Conservation (phyloP, 2,797 vertebrate genomes). For the Rhodeus uyekii region DNA sequence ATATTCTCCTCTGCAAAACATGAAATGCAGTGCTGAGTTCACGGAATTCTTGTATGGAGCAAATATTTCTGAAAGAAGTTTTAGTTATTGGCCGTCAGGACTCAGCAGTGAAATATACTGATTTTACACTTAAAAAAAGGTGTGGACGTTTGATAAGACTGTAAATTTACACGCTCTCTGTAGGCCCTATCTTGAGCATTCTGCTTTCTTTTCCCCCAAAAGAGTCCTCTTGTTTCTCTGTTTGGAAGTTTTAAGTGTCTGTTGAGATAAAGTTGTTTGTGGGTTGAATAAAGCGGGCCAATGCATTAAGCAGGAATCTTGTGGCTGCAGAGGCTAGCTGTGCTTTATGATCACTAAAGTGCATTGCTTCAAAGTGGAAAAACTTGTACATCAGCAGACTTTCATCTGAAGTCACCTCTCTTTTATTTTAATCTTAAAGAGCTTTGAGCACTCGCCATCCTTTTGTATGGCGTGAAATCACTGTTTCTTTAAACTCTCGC, state of each 20-base stretch:
- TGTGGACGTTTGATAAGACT: slow-evolving; percentile 41
- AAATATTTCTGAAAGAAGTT: slow-evolving; percentile 27
- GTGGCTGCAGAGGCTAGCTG: slow-evolving; percentile 60
- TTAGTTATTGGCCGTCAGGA: not conserved
- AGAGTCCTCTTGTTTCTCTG: not conserved
- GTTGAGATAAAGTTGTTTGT: slow-evolving; percentile 66
- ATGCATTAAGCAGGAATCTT: slow-evolving; percentile 72
- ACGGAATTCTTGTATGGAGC: slow-evolving; percentile 13
- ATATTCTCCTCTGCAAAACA: slow-evolving; percentile 25
- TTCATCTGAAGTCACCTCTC: slow-evolving; percentile 59
- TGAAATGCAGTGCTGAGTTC: slow-evolving; percentile 42
- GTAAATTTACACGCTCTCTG: not conserved
- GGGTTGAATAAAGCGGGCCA: slow-evolving; percentile 68
- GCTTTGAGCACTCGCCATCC: slow-evolving; percentile 35
- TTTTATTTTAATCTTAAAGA: slow-evolving; percentile 40
- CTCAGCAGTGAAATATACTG: slow-evolving; percentile 15
- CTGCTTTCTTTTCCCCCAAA: not conserved
- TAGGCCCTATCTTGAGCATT: not conserved
- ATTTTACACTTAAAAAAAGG: slow-evolving; percentile 30
- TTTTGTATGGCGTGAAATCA: slow-evolving; percentile 3
- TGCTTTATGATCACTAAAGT: slow-evolving; percentile 70
- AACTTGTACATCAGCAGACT: slow-evolving; percentile 65
- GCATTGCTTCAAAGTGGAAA: slow-evolving; percentile 73
- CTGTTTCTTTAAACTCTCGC: slow-evolving; percentile 10
- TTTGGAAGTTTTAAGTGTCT: slow-evolving; percentile 61